Conservation (phyloP, 2,888 invertebrate genomes). For the Poecilus cupreus region DNA sequence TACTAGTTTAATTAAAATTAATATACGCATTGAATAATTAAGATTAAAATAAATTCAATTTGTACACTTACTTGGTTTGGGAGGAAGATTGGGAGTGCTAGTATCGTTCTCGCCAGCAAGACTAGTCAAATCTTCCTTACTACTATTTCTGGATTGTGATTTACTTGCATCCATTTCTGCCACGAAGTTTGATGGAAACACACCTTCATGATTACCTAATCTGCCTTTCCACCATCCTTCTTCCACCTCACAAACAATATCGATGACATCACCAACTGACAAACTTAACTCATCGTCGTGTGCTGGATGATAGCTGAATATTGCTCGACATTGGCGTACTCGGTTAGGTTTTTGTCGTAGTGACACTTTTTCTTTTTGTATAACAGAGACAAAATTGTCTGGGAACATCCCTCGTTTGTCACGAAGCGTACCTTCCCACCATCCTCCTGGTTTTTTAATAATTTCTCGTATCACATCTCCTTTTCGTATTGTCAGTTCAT, state of each 20-base stretch:
- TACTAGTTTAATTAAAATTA: background rate
- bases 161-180: slow-evolving; percentile 72
- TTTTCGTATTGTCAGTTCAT: slow-evolving; percentile 87
- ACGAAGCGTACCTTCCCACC: slow-evolving; percentile 92
- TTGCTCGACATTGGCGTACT: slow-evolving; percentile 85
- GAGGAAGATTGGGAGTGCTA: slow-evolving; percentile 82
- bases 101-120: slow-evolving; percentile 66
- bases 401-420: slow-evolving; percentile 93
- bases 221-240: slow-evolving; percentile 96
- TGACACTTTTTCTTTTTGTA: slow-evolving; percentile 68
- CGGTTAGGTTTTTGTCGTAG: slow-evolving; percentile 63
- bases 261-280: slow-evolving; percentile 90
- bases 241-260: slow-evolving; percentile 93
- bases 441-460: slow-evolving; percentile 86
- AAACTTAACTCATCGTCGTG: slow-evolving; percentile 95
- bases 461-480: slow-evolving; percentile 91
- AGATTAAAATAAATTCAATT: background rate
- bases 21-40: background rate
- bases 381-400: slow-evolving; percentile 90
- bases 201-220: slow-evolving; percentile 87
- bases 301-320: slow-evolving; percentile 93
- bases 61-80: slow-evolving; percentile 80
- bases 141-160: slow-evolving; percentile 62
- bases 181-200: slow-evolving; percentile 98
- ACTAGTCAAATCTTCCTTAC: slow-evolving; percentile 66